These are phyloP conservation scores for Andricus quercusramuli DNA, from an alignment of 2,888 invertebrate species.

Conservation along the genomic window DNA sequence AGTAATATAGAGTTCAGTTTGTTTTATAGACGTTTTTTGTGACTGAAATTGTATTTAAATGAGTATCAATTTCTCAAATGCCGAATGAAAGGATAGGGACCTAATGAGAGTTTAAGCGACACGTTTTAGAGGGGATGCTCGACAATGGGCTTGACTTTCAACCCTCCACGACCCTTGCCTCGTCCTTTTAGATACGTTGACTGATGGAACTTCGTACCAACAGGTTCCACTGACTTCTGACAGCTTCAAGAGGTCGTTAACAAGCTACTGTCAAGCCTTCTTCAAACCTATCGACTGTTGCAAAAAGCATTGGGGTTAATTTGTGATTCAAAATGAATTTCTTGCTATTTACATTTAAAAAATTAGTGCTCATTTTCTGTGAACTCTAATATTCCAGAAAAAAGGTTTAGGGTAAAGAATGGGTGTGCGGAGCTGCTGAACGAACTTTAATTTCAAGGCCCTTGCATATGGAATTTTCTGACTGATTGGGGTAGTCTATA, in stretches of 20 bases:
- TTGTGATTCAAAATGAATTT: constrained; percentile 1
- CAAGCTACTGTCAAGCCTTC: constrained; percentile 30
- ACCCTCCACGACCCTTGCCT: constrained; percentile 61
- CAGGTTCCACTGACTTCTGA: constrained; percentile 51
- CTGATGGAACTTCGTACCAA: constrained; percentile 60
- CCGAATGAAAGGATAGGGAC: constrained; percentile 59
- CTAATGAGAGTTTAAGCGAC: constrained; percentile 73
- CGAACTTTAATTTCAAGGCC: too few relatives aligned
- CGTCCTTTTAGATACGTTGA: constrained; percentile 63
- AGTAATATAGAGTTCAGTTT: background rate
- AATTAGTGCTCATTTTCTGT: too few relatives aligned
- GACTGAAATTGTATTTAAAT: background rate
- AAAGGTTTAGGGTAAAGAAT: too few relatives aligned
- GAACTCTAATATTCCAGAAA: too few relatives aligned
- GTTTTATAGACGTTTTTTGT: background rate
- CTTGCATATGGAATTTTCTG: too few relatives aligned
- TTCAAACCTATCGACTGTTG: background rate
- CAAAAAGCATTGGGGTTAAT: background rate
- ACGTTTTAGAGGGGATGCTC: constrained; percentile 62
- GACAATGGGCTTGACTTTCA: constrained; percentile 66
- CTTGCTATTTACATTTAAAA: background rate
- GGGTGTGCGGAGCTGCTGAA: too few relatives aligned
- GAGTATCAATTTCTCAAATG: constrained; percentile 32
- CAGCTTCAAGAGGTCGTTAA: constrained; percentile 19
- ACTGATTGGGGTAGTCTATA: too few relatives aligned